Evolutionary conservation across 2,888 invertebrate genomes (phyloP).

Genomic region (Protophormia terraenovae): DNA sequence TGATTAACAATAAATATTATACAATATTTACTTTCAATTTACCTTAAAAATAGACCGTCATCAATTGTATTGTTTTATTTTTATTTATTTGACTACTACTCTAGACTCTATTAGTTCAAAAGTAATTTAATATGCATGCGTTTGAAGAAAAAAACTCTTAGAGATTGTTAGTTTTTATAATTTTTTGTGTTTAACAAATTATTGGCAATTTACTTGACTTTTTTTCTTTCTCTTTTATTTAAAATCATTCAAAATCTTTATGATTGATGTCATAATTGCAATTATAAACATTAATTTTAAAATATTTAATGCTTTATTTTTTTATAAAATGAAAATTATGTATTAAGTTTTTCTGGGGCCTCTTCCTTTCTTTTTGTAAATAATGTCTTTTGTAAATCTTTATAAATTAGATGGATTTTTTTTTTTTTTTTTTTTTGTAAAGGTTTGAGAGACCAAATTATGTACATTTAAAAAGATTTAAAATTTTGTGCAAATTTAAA

Average conservation of each 20-base stretch:
- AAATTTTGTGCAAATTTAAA: too few species aligned
- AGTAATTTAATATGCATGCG: constrained; percentile 9
- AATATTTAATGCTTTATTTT: constrained; percentile 1
- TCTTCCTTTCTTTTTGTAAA: constrained; percentile 30
- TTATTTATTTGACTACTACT: background rate
- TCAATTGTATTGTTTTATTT: background rate
- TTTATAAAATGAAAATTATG: background rate
- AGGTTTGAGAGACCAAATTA: too few species aligned
- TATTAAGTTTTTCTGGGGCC: background rate
- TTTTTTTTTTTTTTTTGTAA: too few species aligned
- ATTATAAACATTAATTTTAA: constrained; percentile 41
- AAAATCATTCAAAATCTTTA: constrained; percentile 12
- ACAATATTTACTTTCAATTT: constrained; percentile 41
- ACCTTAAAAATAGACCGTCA: background rate
- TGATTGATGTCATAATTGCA: constrained; percentile 46
- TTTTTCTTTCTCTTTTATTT: constrained; percentile 14
- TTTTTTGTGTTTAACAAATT: background rate
- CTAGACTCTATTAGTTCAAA: background rate
- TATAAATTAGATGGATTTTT: background rate
- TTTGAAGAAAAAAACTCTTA: background rate
- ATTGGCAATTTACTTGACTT: background rate
- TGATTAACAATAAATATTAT: constrained; percentile 16
- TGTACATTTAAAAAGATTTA: too few species aligned
- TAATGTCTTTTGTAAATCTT: constrained; percentile 13
- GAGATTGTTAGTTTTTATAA: background rate